Percentiles rank a stretch among this genome's conserved stretches.
Conservation (phyloP, 2,113 vertebrate species). For the Desmodus rotundus region DNA sequence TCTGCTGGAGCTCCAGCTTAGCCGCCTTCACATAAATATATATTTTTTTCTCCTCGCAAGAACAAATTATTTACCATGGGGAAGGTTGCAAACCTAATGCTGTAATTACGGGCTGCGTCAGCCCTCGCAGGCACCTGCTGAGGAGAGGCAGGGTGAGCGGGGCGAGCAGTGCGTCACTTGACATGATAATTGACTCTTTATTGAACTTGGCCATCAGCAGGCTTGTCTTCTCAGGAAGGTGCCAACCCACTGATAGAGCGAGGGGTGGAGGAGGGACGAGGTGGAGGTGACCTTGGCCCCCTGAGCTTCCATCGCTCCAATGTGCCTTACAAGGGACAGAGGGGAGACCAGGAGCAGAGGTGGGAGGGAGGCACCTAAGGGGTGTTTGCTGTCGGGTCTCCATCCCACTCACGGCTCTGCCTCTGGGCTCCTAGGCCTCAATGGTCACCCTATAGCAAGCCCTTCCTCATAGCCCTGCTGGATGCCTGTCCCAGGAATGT, state of each 20-base stretch:
- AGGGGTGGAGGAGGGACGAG: neutral
- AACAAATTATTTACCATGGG: neutral
- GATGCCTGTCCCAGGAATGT: neutral
- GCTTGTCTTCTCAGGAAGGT: neutral
- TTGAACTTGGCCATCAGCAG: neutral
- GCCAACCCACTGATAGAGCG: neutral
- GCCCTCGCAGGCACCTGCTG: accelerated
- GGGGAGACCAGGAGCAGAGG: neutral
- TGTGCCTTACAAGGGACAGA: neutral
- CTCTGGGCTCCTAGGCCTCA: accelerated
- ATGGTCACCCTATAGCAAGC: accelerated
- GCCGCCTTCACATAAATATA: neutral
- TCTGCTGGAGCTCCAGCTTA: neutral
- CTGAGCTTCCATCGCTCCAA: neutral
- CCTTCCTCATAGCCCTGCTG: neutral
- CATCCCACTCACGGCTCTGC: neutral
- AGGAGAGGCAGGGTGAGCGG: neutral
- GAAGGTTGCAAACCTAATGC: neutral
- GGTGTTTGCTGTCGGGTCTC: neutral
- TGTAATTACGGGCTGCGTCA: neutral
- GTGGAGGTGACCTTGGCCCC: accelerated
- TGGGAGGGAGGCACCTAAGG: no score
- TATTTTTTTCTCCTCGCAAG: neutral
- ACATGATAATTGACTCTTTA: neutral
- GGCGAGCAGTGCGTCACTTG: accelerated